Evolutionary conservation across 2,113 vertebrate genomes (phyloP).

Genomic region (Lepidothrix coronata): DNA sequence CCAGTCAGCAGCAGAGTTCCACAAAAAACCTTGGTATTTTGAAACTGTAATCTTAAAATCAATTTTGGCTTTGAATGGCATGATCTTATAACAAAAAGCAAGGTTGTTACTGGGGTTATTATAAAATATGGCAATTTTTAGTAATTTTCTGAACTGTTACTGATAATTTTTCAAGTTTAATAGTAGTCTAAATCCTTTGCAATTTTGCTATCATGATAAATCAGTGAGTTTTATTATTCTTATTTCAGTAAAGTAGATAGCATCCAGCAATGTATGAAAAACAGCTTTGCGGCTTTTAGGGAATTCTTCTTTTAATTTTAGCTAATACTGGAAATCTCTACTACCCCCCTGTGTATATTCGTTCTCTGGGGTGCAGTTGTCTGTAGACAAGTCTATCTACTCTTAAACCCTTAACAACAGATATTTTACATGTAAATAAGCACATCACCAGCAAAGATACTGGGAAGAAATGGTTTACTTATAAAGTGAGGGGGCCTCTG

Average conservation of each 20-base stretch:
- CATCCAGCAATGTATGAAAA: not conserved
- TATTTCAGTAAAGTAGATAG: not conserved
- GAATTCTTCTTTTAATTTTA: not conserved
- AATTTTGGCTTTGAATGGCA: not conserved
- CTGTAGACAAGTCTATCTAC: not conserved
- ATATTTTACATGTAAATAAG: not conserved
- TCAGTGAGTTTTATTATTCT: not conserved
- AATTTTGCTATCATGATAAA: not conserved
- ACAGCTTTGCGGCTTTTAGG: not conserved
- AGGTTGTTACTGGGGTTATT: not conserved
- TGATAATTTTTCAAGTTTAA: not conserved
- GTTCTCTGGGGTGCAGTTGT: not conserved
- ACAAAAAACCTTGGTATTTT: not conserved
- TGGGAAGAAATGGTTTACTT: not conserved
- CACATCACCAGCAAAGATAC: not conserved
- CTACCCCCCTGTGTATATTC: accelerated
- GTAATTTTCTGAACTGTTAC: not conserved
- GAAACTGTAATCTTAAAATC: not conserved
- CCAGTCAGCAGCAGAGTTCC: not conserved
- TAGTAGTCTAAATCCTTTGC: not conserved
- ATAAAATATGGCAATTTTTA: not conserved
- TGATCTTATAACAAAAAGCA: not conserved
- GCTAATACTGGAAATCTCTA: not conserved
- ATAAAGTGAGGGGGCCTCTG: no score
- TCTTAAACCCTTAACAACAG: not conserved